Evolutionary conservation across 2,888 invertebrate genomes (phyloP).

Genomic region (Camptogramma bilineatum): DNA sequence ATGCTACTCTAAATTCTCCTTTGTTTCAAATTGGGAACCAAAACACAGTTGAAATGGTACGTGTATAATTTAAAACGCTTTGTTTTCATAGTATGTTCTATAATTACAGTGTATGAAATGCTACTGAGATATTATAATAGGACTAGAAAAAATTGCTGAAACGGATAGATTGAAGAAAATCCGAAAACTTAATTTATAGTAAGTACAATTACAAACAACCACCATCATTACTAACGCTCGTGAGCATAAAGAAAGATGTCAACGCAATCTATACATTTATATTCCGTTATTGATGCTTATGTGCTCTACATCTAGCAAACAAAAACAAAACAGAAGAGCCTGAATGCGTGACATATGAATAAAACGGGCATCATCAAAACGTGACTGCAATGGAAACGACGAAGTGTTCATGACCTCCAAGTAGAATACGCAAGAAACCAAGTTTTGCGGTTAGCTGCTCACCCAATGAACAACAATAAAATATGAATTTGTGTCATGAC

Average conservation of each 20-base stretch:
- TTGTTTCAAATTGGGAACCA: slow-evolving; percentile 28
- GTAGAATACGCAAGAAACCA: slow-evolving; percentile 45
- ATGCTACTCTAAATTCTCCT: slow-evolving; percentile 31
- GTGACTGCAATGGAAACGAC: slow-evolving; percentile 41
- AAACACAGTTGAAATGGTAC: slow-evolving; percentile 23
- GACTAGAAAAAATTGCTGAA: no score
- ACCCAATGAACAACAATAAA: slow-evolving; percentile 50
- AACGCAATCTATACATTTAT: not conserved
- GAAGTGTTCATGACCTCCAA: slow-evolving; percentile 47
- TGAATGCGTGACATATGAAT: slow-evolving; percentile 34
- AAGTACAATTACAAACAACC: no score
- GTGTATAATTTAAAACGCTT: slow-evolving; percentile 18
- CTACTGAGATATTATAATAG: no score
- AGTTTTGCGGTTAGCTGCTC: slow-evolving; percentile 52
- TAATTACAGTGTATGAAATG: not conserved
- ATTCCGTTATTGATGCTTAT: slow-evolving; percentile 2
- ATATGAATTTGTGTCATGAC: slow-evolving; percentile 55
- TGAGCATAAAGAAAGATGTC: not conserved
- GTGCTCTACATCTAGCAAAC: not conserved
- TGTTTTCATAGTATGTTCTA: slow-evolving; percentile 13
- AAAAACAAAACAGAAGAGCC: slow-evolving; percentile 26
- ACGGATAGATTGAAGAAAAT: no score
- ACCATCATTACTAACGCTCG: not conserved
- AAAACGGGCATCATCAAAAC: slow-evolving; percentile 37
- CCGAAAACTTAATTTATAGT: no score